These are phyloP conservation scores for Chelmon rostratus DNA, from an alignment of 2,797 vertebrate species.

Conservation along the genomic window DNA sequence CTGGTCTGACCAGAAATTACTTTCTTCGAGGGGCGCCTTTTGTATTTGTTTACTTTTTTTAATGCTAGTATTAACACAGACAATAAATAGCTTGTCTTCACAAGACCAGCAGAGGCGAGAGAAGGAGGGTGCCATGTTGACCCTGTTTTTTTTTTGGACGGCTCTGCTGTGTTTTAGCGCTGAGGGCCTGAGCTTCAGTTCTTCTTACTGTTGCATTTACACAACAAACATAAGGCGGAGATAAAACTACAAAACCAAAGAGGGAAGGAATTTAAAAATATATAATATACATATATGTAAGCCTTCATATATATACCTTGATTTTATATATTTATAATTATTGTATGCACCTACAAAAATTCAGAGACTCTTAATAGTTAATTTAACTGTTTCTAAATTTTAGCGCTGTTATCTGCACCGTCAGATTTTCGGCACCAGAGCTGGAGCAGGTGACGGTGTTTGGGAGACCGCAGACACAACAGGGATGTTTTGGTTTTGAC, in stretches of 20 bases:
- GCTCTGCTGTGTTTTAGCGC: constrained; percentile 20
- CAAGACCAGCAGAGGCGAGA: background rate
- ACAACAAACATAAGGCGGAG: background rate
- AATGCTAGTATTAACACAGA: background rate
- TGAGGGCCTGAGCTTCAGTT: constrained; percentile 3
- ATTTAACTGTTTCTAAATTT: background rate
- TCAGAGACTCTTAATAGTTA: no score
- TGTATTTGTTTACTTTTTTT: constrained; percentile 11
- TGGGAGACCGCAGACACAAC: constrained; percentile 39
- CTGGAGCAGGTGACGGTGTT: background rate
- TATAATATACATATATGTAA: no score
- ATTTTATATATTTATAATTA: background rate
- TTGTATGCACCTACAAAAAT: background rate
- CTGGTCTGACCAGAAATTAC: background rate
- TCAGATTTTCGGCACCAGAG: background rate
- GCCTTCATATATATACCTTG: no score
- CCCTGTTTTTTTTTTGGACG: constrained; percentile 21
- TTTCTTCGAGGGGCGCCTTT: no score
- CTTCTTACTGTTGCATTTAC: background rate
- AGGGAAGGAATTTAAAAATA: no score
- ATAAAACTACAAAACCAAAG: background rate
- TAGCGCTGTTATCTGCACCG: constrained; percentile 10
- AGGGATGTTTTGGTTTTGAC: constrained; percentile 48
- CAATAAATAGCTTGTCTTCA: background rate
- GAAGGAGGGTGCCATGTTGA: constrained; percentile 33